Evolutionary conservation across 2,797 vertebrate genomes (phyloP).

Genomic region (Takifugu rubripes): DNA sequence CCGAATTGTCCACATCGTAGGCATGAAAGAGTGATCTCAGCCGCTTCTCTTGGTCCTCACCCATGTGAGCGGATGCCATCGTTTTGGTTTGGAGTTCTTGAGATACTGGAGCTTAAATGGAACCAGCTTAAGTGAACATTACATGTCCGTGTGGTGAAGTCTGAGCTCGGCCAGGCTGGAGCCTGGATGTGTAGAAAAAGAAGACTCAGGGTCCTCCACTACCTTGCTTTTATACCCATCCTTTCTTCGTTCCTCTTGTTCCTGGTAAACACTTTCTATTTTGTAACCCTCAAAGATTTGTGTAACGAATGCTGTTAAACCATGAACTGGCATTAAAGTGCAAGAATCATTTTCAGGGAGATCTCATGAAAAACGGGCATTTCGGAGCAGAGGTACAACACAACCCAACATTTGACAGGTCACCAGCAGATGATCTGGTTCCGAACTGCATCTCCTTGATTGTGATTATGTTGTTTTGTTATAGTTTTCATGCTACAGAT

Average conservation of each 20-base stretch:
- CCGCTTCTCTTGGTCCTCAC: constrained; percentile 23
- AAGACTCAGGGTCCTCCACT: neutral
- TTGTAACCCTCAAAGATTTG: neutral
- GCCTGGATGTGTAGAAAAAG: constrained; percentile 4
- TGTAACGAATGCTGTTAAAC: constrained; percentile 41
- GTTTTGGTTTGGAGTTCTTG: neutral
- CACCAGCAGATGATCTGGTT: neutral
- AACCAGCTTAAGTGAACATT: neutral
- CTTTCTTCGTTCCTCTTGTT: neutral
- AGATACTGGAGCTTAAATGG: neutral
- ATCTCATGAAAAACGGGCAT: too few relatives aligned
- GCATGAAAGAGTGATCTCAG: constrained; percentile 45
- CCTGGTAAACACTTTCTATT: constrained; percentile 9
- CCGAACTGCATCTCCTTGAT: too few relatives aligned
- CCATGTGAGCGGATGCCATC: constrained; percentile 33
- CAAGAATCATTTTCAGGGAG: constrained; percentile 1
- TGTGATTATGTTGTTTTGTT: too few relatives aligned
- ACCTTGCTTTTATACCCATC: constrained; percentile 36
- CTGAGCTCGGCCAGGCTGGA: neutral
- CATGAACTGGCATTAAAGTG: constrained; percentile 24
- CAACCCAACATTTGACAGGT: neutral
- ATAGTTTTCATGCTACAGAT: too few relatives aligned
- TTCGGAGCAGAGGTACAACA: neutral
- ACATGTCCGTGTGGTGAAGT: constrained; percentile 3
- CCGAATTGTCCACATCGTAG: constrained; percentile 54